phyloP scores from a whole-genome alignment of 2,888 invertebrate species.

The Zygothrica quintamaculata region DNA sequence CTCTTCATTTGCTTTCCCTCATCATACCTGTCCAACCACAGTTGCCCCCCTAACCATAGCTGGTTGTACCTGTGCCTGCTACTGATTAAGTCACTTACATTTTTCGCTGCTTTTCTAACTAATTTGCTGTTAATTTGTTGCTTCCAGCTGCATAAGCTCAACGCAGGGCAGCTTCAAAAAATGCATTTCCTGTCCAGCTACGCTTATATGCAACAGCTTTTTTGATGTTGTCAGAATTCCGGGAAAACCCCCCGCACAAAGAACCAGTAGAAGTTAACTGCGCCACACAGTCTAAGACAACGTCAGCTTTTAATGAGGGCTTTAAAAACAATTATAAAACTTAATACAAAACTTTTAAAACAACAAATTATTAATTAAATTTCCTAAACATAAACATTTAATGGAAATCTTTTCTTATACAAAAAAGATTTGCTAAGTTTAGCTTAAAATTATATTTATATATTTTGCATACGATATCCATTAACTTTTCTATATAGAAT shows the following conservation, averaged over 20 bases:
- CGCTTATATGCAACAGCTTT: slow-evolving; percentile 24
- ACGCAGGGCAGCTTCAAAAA: slow-evolving; percentile 7
- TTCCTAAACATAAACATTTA: too few relatives aligned
- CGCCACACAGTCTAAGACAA: slow-evolving; percentile 15
- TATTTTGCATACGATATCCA: too few relatives aligned
- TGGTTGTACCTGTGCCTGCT: slow-evolving; percentile 9
- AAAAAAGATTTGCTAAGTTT: too few relatives aligned
- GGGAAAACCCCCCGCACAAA: slow-evolving; percentile 61
- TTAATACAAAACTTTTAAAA: not conserved
- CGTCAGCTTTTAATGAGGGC: slow-evolving; percentile 43
- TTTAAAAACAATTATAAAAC: not conserved
- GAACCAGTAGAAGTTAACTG: slow-evolving; percentile 24
- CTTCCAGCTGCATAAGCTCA: slow-evolving; percentile 24
- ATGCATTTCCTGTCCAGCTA: slow-evolving; percentile 42
- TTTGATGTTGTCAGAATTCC: slow-evolving; percentile 65
- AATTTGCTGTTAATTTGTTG: slow-evolving; percentile 73
- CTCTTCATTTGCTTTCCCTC: too few relatives aligned
- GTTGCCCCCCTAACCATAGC: slow-evolving; percentile 1
- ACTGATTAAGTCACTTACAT: slow-evolving; percentile 73
- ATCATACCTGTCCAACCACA: slow-evolving; percentile 7
- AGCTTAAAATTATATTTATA: too few relatives aligned
- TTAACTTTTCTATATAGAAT: too few relatives aligned
- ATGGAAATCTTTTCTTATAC: too few relatives aligned
- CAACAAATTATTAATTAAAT: not conserved
- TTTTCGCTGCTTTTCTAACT: slow-evolving; percentile 67